Base-by-base conservation (phyloP, 2,113 vertebrate genomes). In the Murina feae region DNA sequence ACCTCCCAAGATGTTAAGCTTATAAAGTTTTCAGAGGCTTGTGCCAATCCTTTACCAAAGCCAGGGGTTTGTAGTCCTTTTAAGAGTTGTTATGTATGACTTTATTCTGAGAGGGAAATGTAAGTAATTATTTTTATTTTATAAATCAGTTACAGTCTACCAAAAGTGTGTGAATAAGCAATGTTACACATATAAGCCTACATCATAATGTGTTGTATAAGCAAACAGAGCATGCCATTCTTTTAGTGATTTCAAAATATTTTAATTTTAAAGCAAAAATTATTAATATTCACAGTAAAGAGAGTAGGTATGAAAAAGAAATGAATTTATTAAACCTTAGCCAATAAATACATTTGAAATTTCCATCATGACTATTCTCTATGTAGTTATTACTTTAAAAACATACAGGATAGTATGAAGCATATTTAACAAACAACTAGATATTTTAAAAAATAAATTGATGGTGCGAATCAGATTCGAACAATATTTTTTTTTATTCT, bases 121-220 rank as follows among this genome's bases (percentile, higher is more conserved):
- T 72, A 89, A 91, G 17, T 68, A 84, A 92, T 85, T 88, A 74
- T 91, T 96, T 89, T 35, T 35, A 91, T 72, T 95, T 91, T 32
- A 80, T 44, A 21, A 63, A 68, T 58, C 42, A 89, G 75, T 94
- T 65, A 37, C 20, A 86, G 2, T 60, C 28, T 82, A 85, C 28
- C 39, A 82, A 76, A 83, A 87, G 65, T 25, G 3, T 68, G 9
- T 63, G 35, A 39, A 47, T 60, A 79, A 83, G 25, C 7, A 28
- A 72, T 28, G 16, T 37, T 25, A 35, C 12, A 68, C 23, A 30
- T 11, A 13, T n/a, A 39, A 69, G 23, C 10, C 44, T 17, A 13
- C 6, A 20, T 69, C 69, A 53, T 39, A 85, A 90, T 85, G 53
- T 28, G 4, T 35, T 80, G 2, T 23, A 44, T 14, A 49, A 85